Conservation (phyloP, 2,888 invertebrate genomes). For the Orthonychiurus folsomi region DNA sequence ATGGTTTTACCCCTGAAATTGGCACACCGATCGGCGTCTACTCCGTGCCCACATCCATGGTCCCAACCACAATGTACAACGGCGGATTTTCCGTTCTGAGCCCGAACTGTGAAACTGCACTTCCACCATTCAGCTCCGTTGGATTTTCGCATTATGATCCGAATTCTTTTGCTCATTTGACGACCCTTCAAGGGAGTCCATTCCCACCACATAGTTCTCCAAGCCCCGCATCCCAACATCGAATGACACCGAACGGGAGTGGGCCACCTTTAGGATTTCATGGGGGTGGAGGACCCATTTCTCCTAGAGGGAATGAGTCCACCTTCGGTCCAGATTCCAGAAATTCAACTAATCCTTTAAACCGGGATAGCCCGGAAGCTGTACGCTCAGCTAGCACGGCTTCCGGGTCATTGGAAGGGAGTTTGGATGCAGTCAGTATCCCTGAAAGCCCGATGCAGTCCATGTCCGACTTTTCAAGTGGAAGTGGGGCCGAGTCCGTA, state of each 20-base stretch:
- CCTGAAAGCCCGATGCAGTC: not conserved
- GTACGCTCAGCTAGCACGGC: constrained; percentile 19
- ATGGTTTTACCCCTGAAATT: not conserved
- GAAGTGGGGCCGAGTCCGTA: not conserved
- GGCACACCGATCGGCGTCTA: constrained; percentile 17
- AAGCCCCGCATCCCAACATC: constrained; percentile 3
- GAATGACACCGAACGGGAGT: constrained; percentile 1
- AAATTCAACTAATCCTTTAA: constrained; percentile 9
- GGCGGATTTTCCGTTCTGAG: constrained; percentile 17
- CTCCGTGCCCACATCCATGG: constrained; percentile 18
- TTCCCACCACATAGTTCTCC: constrained; percentile 10
- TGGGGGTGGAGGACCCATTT: not conserved
- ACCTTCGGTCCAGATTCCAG: not conserved
- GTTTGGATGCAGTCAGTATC: not conserved
- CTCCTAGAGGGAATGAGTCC: not conserved
- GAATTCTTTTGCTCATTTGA: constrained; percentile 15
- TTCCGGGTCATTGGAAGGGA: constrained; percentile 8
- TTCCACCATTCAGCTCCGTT: constrained; percentile 31
- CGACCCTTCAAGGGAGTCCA: constrained; percentile 10
- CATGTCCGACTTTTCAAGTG: not conserved
- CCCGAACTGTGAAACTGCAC: constrained; percentile 15
- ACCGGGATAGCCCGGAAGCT: constrained; percentile 25
- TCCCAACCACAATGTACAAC: constrained; percentile 24
- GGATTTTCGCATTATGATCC: constrained; percentile 33
- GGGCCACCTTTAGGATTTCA: not conserved